Conservation (phyloP, 1,140 invertebrate genomes). For the Melanaphis sacchari region DNA sequence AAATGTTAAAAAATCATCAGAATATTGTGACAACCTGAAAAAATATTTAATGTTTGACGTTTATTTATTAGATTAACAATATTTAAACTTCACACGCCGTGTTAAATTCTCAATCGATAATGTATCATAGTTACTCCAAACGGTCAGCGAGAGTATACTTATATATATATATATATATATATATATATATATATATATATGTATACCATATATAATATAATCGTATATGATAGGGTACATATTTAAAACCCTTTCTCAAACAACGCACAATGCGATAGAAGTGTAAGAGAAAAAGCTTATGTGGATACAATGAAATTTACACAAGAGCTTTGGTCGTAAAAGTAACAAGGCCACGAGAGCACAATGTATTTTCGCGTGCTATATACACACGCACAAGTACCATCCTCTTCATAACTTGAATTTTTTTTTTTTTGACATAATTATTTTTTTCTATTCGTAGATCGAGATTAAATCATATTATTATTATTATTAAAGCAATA, state of each 20-base stretch:
- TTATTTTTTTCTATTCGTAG: not conserved
- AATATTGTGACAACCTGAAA: not conserved
- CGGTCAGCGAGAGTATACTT: not conserved
- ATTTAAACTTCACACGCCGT: not conserved
- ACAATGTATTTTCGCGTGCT: not conserved
- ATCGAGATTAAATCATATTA: not conserved
- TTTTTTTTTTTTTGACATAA: too few species aligned
- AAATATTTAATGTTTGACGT: not conserved
- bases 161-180: too few species aligned
- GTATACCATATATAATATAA: not conserved
- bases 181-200: too few species aligned
- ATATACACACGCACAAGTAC: not conserved
- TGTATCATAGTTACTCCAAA: not conserved
- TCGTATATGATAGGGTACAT: not conserved
- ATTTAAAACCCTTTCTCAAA: not conserved
- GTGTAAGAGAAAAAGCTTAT: conserved; percentile 11
- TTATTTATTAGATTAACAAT: not conserved
- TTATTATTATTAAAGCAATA: not conserved
- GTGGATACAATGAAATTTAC: not conserved
- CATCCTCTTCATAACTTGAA: not conserved
- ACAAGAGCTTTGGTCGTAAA: not conserved
- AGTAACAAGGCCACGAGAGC: conserved; percentile 12
- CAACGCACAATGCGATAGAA: not conserved
- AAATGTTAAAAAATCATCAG: not conserved
- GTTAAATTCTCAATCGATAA: not conserved